Evolutionary conservation across 2,888 invertebrate species (phyloP), one percentile per base, ranked within the genome.

Genomic region (Deilephila elpenor): DNA sequence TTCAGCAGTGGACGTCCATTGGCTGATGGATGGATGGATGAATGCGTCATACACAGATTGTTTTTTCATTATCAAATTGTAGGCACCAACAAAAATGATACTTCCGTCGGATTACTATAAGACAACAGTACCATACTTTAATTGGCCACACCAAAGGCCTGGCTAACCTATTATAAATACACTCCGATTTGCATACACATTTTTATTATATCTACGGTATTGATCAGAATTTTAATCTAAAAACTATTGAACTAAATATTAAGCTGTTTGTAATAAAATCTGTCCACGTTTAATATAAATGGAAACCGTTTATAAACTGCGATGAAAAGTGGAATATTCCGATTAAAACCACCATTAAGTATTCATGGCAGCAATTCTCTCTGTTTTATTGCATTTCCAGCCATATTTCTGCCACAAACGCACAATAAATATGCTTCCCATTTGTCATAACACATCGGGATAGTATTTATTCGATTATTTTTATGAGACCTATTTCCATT

Each of bases 291-390:
- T 56, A 19, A 56, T 56, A 56, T 56, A 44, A 44, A 56, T 56
- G 17, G n/a, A 19, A n/a, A 56, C 19, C 56, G 17, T 56, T 56
- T 56, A 56, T 7, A 56, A 56, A 19, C 19, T 19, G 56, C 56
- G 25, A 64, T n/a, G 20, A 64, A 44, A 20, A 64, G 14, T 25
- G 20, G 44, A 51, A 44, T 17, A 51, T 67, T 64, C 44, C 51
- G 25, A 51, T 51, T 67, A 44, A 51, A 67, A 67, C 67, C n/a
- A 44, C 67, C 44, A 51, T 67, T 67, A 11, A 67, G 67, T 67
- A 67, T 67, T 67, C 67, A 67, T 44, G 25, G 44, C 67, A 20
- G 51, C 20, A 25, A 51, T 25, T 17, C 67, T 11, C 44, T 25
- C 6, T 20, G 67, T 67, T 67, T 67, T 67, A 67, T 67, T 67